phyloP scores from a whole-genome alignment of 2,888 invertebrate genomes.

The Ophion obscuratus region DNA sequence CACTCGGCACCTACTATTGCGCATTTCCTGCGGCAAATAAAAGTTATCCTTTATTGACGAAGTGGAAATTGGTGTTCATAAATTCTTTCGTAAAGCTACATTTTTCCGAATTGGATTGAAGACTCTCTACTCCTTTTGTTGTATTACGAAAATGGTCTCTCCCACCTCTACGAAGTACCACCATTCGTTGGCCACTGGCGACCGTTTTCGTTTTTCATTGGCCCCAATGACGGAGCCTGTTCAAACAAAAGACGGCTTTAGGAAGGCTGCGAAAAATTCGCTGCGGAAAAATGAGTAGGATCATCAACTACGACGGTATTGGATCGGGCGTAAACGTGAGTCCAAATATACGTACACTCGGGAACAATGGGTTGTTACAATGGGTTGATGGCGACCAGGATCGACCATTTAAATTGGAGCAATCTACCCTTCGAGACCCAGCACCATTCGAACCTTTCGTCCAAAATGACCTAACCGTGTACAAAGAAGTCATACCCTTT shows the following conservation, averaged over 20 bases:
- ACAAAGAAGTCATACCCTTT: conserved; percentile 37
- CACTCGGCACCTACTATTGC: too few relatives aligned
- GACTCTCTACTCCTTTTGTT: background rate
- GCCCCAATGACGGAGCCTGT: too few relatives aligned
- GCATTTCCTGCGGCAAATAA: too few relatives aligned
- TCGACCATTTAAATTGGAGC: conserved; percentile 61
- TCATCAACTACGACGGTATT: background rate
- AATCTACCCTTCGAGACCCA: conserved; percentile 12
- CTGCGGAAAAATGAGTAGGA: background rate
- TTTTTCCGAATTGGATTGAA: background rate
- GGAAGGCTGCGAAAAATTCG: background rate
- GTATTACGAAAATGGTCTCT: background rate
- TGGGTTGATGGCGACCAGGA: background rate
- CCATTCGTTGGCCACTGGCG: too few relatives aligned
- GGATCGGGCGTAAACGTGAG: background rate
- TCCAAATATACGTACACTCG: background rate
- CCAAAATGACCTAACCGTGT: background rate
- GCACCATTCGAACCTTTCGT: conserved; percentile 25
- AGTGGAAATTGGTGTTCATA: background rate
- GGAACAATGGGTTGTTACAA: too few relatives aligned
- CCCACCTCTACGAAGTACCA: too few relatives aligned
- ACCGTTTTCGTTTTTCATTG: too few relatives aligned
- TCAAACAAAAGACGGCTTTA: too few relatives aligned
- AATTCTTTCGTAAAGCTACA: background rate
- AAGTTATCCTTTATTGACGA: too few relatives aligned